phyloP scores from a whole-genome alignment of 2,888 invertebrate genomes.

The Autographa gamma region DNA sequence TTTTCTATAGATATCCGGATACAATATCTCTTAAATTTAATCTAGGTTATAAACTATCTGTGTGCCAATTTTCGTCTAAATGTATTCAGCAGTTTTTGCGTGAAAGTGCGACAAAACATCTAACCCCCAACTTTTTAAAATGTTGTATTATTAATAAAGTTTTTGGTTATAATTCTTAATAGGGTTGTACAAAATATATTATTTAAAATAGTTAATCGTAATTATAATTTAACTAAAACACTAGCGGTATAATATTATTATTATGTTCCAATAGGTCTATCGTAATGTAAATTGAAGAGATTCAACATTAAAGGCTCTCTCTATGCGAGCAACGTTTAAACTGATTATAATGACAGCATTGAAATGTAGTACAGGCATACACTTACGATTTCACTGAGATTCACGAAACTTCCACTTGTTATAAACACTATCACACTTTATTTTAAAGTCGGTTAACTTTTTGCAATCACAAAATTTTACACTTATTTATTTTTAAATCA shows the following conservation, averaged over 20 bases:
- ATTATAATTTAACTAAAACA: too few relatives aligned
- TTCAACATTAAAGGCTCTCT: slow-evolving; percentile 26
- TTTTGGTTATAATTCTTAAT: too few relatives aligned
- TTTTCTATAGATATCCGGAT: too few relatives aligned
- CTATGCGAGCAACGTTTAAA: slow-evolving; percentile 41
- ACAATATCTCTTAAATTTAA: too few relatives aligned
- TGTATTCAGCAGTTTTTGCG: neutral
- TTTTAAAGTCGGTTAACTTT: neutral
- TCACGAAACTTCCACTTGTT: slow-evolving; percentile 34
- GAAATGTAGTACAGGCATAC: slow-evolving; percentile 34
- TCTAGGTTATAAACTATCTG: too few relatives aligned
- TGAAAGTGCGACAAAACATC: neutral
- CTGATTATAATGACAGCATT: slow-evolving; percentile 29
- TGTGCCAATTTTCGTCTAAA: too few relatives aligned
- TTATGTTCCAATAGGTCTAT: neutral
- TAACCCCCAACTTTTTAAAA: too few relatives aligned
- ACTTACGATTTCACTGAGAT: slow-evolving; percentile 54
- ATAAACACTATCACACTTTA: slow-evolving; percentile 30
- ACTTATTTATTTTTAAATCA: neutral
- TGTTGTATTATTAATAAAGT: too few relatives aligned
- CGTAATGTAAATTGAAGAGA: slow-evolving; percentile 5
- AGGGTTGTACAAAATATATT: too few relatives aligned
- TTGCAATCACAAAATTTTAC: neutral
- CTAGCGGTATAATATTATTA: neutral
- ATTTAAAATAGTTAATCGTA: too few relatives aligned